Evolutionary conservation across 1,140 invertebrate genomes (phyloP), one percentile per base, ranked within the genome.

Genomic region (Leptopilina clavipes): DNA sequence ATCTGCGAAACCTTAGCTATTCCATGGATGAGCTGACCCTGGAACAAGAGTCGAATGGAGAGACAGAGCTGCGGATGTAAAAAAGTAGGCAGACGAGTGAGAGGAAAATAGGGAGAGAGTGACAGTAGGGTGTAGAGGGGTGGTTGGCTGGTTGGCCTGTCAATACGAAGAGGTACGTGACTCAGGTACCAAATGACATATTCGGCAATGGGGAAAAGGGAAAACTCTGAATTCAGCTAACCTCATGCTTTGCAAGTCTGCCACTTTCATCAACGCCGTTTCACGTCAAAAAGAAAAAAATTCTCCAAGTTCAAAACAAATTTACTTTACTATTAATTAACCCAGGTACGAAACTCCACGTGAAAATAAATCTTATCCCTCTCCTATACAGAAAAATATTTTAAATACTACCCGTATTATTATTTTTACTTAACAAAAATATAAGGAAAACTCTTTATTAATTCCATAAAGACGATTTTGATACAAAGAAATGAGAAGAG

Each of bases 161-260:
- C 87, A 87, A 88, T 88, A 88, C 87, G 83, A 87, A 85, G 82
- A 86, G 86, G 79, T 87, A 88, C 87, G 87, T 88, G 87, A 88
- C 86, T 75, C 84, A 87, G 87, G 84, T 88, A 88, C 86, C 81
- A 87, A 88, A 81, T 86, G 86, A 85, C 83, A 84, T 56, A 84
- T 80, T 75, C 81, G 78, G 74, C 71, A 18, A 54, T 59, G 56
- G 56, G 22, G 56, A 59, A 59, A 59, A 59, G 56, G 56, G 56
- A 59, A 59, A 19, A 8, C 56, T 59, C 56, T 59, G 56, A 25
- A 59, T 59, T 25, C 56, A 59, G 22, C 18, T 6, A 59, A 25
- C 56, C 56, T 59, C 56, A 19, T 59, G 56, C 22, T 59, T 59
- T 59, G 56, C 56, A 59, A 59, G 56, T 12, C 56, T 59, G 19